Evolutionary conservation across 2,888 invertebrate species (phyloP).

Genomic region (Punctoribates punctum): DNA sequence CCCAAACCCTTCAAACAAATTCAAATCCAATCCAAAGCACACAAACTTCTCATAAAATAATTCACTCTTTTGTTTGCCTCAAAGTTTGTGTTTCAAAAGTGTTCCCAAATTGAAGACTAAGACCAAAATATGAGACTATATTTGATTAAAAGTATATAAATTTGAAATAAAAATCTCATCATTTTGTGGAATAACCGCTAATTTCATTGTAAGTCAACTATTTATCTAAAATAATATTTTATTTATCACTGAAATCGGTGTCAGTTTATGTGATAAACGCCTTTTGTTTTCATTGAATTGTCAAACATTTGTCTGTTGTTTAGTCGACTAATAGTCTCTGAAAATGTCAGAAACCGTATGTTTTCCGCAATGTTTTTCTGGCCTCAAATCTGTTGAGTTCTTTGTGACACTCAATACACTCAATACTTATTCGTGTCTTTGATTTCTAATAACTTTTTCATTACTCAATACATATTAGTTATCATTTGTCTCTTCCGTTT

Average conservation of each 20-base stretch:
- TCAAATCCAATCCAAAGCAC: not conserved
- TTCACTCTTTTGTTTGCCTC: not conserved
- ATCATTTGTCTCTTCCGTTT: constrained; percentile 1
- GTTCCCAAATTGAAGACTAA: not conserved
- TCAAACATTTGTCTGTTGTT: not conserved
- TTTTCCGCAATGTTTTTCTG: not conserved
- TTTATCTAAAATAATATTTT: not conserved
- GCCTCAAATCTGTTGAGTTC: not conserved
- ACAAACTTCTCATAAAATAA: not conserved
- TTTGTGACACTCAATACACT: not conserved
- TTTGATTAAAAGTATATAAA: not conserved
- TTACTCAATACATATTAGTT: not conserved
- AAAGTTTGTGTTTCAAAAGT: not conserved
- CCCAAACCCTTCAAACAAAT: not conserved
- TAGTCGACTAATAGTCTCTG: not conserved
- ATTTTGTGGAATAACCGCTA: not conserved
- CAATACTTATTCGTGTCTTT: not conserved
- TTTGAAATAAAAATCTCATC: not conserved
- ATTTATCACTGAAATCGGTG: no score
- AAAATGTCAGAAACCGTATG: constrained; percentile 6
- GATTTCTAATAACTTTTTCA: not conserved
- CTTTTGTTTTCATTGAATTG: not conserved
- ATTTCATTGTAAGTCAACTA: not conserved
- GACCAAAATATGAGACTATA: not conserved
- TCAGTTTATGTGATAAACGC: no score